Evolutionary conservation across 1,140 invertebrate species (phyloP), one percentile per base, ranked within the genome.

Genomic region (Drosophila tristis): DNA sequence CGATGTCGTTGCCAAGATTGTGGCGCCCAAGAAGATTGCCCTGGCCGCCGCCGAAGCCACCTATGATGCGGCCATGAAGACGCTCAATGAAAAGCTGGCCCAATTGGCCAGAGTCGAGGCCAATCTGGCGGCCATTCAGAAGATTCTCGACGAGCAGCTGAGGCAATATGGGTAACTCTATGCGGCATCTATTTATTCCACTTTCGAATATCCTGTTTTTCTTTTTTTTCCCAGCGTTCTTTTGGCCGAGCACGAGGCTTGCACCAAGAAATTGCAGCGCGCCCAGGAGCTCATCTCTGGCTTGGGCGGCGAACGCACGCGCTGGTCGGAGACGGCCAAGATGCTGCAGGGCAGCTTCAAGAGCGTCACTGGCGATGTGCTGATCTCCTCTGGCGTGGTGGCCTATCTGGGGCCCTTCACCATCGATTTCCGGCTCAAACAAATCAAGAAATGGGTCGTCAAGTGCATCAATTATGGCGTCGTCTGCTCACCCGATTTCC

Each of bases 341-440:
- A 91, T 93, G 26, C 92, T 99, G n/a, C 96, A 95, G 45, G 93
- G 94, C 63, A 96, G 93, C 20, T 96, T 96, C 77, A 93, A 93
- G 67, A 92, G 94, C 42, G 92, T 95, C 4, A 94, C 94, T 90
- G 97, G 97, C 16, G 97, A 98, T 91, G 95, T 98, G 23, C 93
- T 98, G 63, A 95, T 98, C 35, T 96, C 96, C 8, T 96, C 97
- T 15, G 98, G 96, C 23, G 94, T 98, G 1, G 96, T 98, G 6
- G 97, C 97, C 4, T 99, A 98, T 92, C 93, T 98, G 29, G 98
- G 98, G 25, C 96, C 97, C 7, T 98, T 98, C 82, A 98, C 97
- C 9, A 95, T 95, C 57, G 94, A 94, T 13, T 97, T 96, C 84
- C 94, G 97, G 4, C 8, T 90, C 3, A 61, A 63, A 15, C 90